Percentiles rank a stretch among this genome's conserved stretches.
Conservation (phyloP, 1,140 invertebrate species). For the Wasmannia auropunctata region DNA sequence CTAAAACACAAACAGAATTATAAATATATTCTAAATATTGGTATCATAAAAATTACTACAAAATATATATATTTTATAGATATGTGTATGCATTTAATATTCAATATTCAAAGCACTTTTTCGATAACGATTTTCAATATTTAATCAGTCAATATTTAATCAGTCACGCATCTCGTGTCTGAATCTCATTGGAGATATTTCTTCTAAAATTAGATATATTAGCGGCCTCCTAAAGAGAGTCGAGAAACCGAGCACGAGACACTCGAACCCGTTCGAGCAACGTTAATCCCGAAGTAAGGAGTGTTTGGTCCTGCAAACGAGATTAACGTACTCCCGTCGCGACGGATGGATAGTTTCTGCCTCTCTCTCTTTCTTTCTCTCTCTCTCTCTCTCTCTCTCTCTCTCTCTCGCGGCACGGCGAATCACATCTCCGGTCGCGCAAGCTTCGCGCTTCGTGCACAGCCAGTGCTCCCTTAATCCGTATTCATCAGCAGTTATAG, state of each 20-base stretch:
- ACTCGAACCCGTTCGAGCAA: constrained; percentile 38
- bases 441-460: constrained; percentile 70
- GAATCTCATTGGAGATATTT: background rate
- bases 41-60: background rate
- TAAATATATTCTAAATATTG: background rate
- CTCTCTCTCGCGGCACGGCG: constrained; percentile 10
- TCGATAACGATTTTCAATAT: background rate
- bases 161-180: too few relatives aligned
- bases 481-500: constrained; percentile 80
- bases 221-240: background rate
- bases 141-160: background rate
- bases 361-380: background rate
- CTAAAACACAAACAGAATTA: background rate
- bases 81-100: background rate
- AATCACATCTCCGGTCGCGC: constrained; percentile 60
- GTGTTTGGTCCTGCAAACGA: constrained; percentile 73
- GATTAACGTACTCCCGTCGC: constrained; percentile 65
- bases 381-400: background rate
- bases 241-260: constrained; percentile 27
- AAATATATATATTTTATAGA: background rate
- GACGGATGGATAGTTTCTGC: constrained; percentile 10
- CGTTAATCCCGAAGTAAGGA: constrained; percentile 73
- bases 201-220: constrained; percentile 55
- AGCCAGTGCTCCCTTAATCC: constrained; percentile 76
- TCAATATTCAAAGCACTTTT: background rate